phyloP scores from a whole-genome alignment of 2,797 vertebrate species.

The Acanthis flammea region DNA sequence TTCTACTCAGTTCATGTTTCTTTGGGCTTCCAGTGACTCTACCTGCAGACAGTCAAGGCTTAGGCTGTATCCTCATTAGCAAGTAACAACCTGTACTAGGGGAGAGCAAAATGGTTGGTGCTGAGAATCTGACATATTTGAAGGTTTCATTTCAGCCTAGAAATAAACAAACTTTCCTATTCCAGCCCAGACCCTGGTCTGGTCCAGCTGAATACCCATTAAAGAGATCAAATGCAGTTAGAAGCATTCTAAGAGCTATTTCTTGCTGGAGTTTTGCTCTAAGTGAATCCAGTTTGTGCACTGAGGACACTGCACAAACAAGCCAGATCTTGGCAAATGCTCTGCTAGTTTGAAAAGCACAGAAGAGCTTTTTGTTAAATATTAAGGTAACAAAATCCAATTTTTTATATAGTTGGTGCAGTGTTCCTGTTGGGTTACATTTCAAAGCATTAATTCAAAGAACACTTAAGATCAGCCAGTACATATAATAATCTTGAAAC shows the following conservation, averaged over 20 bases:
- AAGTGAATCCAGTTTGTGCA: background rate
- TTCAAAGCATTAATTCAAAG: background rate
- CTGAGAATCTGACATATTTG: background rate
- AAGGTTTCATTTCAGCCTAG: background rate
- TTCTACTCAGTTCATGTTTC: background rate
- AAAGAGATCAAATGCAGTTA: background rate
- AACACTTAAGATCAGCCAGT: background rate
- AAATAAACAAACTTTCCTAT: background rate
- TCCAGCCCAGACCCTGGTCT: background rate
- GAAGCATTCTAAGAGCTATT: background rate
- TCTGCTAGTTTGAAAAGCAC: background rate
- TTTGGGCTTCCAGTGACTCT: background rate
- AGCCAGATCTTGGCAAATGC: background rate
- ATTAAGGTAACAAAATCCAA: background rate
- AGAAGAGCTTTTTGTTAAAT: background rate
- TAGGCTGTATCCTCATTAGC: background rate
- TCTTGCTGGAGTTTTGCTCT: background rate
- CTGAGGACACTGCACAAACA: background rate
- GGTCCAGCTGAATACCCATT: background rate
- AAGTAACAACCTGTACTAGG: background rate
- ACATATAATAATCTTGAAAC: background rate
- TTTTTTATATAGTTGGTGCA: background rate
- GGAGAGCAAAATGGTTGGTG: background rate
- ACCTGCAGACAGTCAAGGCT: background rate
- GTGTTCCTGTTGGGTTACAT: background rate